Conservation (phyloP, 2,888 invertebrate genomes). For the Plebejus melissa region DNA sequence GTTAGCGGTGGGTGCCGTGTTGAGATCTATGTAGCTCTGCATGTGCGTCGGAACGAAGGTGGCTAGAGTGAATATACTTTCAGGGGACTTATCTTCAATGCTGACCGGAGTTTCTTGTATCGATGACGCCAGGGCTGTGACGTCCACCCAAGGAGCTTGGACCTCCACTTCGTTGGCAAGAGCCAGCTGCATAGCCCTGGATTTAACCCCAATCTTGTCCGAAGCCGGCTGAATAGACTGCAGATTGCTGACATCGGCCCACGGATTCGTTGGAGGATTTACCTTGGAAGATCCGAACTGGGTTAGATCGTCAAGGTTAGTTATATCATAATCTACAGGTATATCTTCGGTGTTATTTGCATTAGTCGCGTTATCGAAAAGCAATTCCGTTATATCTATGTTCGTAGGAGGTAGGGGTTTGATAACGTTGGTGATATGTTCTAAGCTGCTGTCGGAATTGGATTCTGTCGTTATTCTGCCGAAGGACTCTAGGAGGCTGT, state of each 20-base stretch:
- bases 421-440: slow-evolving; percentile 53
- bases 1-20: slow-evolving; percentile 58
- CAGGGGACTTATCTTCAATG: slow-evolving; percentile 79
- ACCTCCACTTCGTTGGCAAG: slow-evolving; percentile 87
- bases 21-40: slow-evolving; percentile 80
- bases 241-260: slow-evolving; percentile 54
- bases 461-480: slow-evolving; percentile 69
- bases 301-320: slow-evolving; percentile 52
- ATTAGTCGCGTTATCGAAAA: slow-evolving; percentile 58
- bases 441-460: slow-evolving; percentile 64
- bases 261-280: slow-evolving; percentile 45
- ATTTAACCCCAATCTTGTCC: slow-evolving; percentile 54
- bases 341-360: slow-evolving; percentile 45
- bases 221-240: slow-evolving; percentile 43
- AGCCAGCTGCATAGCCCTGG: slow-evolving; percentile 83
- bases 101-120: slow-evolving; percentile 81
- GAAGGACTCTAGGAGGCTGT: slow-evolving; percentile 68
- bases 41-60: slow-evolving; percentile 82
- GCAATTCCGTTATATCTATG: slow-evolving; percentile 65
- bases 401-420: slow-evolving; percentile 46
- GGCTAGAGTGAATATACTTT: slow-evolving; percentile 75
- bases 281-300: slow-evolving; percentile 53
- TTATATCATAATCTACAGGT: slow-evolving; percentile 60
- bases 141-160: slow-evolving; percentile 87
- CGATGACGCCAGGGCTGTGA: slow-evolving; percentile 83